Base-by-base conservation (phyloP, 2,113 vertebrate species). In the Cyanistes caeruleus region DNA sequence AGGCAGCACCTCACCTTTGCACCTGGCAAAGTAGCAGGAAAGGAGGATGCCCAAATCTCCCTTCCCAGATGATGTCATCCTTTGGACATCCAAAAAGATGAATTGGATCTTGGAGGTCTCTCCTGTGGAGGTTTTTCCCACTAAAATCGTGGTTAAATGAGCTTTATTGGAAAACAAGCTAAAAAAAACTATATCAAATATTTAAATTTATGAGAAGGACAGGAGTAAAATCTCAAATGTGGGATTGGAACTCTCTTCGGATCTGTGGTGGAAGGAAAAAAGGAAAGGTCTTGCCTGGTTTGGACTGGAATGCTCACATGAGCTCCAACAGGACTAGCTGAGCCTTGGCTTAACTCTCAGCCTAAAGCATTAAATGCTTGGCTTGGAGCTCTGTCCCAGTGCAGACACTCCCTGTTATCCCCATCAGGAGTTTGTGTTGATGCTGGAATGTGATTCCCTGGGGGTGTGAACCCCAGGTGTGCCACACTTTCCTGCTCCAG, bases 81-180 rank as follows among this genome's bases (percentile, higher is more conserved):
- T 44, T n/a, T 31, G 41, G 35, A 30, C 19, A 35, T 52, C 24
- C 41, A 18, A 27, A 62, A 43, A 35, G 75, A n/a, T 22, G 37
- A 11, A 31, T 2, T 73, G 53, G 33, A 56, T 27, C 52, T 30
- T 1, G 7, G 4, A 6, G 5, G 3, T 46, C 11, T 37, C 13
- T 70, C 51, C 41, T 37, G 21, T 8, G 3, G 0, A 8, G 0
- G 20, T 19, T 5, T 5, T 60, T 76, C 72, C 15, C 52, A 1
- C 24, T 67, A 17, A 85, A 52, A 35, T 67, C 4, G 41, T 1
- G 41, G 28, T 19, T 39, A 69, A 89, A 37, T 39, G 20, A 59
- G 21, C 35, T 46, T 79, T 5, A 10, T 10, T 69, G 28, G 44
- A 24, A 90, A 84, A 30, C 9, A 30, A 37, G 28, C 46, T 84